Base-by-base conservation (phyloP, 2,888 invertebrate species). In the Parochlus steinenii region DNA sequence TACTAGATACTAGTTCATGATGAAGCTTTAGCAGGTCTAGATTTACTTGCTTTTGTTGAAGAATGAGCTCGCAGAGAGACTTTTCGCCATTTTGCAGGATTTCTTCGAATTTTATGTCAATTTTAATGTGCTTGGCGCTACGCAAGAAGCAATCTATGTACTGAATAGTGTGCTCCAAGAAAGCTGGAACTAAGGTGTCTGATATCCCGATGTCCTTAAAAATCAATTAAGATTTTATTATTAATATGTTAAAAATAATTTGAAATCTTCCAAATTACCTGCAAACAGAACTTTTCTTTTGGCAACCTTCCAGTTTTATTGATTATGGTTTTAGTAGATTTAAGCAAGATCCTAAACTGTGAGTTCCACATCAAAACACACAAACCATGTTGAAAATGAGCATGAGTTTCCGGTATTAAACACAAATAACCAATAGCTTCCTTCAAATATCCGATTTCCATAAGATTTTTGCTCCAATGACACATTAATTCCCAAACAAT, bases 401-500 rank as follows among this genome's bases (percentile, higher is more conserved):
- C 49, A 38, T 59, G 57, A 3, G 48, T 35, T 3, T 43, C 42
- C 6, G 50, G 46, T 16, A 52, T 54, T 42, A 65, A 62, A 34
- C 64, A 63, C 31, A 87, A 59, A 50, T 80, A 82, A 33, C 61
- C 62, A 5, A 87, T 48, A 0, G 81, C 74, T n/a, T 77, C 72
- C 42, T 71, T 66, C 20, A 92, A 63, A 45, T 72, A 64, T 10
- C 67, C 62, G 5, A 78, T 61, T 42, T 68, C 64, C 28, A 72
- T 64, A 40, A 75, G 65, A 44, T 78, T 71, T 53, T 78, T 82
- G 50, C 82, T 80, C 90, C 92, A 93, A 33, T 71, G 69, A 43
- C 81, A 69, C 35, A 83, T 74, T 52, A 82, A 87, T 54, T 92
- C 90, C 92, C 92, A 92, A 43, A 78, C 74, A 67, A 90, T 76